A percentile compares a stretch with the other conserved stretches of the same genome.
Evolutionary conservation across 2,113 vertebrate species (phyloP).

Genomic region (Mobula birostris): DNA sequence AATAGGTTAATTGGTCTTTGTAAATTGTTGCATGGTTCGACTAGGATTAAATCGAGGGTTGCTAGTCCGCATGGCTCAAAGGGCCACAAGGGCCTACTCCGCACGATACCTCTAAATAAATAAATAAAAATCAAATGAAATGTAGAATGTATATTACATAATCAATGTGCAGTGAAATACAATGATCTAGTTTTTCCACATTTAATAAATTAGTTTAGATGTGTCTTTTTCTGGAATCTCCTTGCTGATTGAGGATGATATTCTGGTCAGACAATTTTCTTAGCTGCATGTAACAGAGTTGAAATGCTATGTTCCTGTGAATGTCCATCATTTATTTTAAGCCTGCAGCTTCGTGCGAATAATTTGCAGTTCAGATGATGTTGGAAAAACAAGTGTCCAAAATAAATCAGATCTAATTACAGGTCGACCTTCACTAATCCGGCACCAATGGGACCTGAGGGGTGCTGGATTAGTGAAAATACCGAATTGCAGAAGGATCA

Average conservation of each 20-base stretch:
- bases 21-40: too few species aligned
- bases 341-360: background rate
- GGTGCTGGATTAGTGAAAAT: too few species aligned
- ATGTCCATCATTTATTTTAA: background rate
- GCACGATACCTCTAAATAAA: too few species aligned
- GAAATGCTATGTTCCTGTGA: background rate
- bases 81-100: too few species aligned
- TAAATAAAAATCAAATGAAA: too few species aligned
- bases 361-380: background rate
- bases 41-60: too few species aligned
- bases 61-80: too few species aligned
- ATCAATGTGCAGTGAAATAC: background rate
- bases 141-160: background rate
- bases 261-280: too few species aligned
- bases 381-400: background rate
- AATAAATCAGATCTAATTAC: background rate
- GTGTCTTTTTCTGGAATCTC: background rate
- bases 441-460: too few species aligned
- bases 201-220: background rate
- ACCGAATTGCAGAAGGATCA: too few species aligned
- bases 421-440: too few species aligned
- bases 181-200: background rate
- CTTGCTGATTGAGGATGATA: background rate
- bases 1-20: too few species aligned
- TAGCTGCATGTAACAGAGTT: background rate